Evolutionary conservation across 2,113 vertebrate genomes (phyloP).

Genomic region (Cyanoramphus novaezelandiae): DNA sequence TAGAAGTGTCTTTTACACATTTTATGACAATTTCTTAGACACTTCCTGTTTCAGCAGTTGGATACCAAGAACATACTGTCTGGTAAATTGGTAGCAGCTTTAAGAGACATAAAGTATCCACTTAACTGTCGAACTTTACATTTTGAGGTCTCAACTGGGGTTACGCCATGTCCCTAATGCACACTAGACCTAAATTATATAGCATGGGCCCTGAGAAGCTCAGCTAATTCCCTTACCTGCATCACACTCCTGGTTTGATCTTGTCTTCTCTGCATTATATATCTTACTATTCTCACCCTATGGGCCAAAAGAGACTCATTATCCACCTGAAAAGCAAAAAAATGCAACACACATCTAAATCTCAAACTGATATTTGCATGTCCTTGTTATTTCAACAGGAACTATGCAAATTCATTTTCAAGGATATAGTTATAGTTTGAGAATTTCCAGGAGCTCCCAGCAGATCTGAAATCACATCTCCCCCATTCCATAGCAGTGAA

Average conservation of each 20-base stretch:
- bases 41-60: slow-evolving; percentile 17
- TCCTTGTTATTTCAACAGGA: slow-evolving; percentile 58
- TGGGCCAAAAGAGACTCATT: slow-evolving; percentile 58
- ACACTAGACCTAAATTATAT: neutral
- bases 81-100: neutral
- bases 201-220: neutral
- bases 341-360: slow-evolving; percentile 26
- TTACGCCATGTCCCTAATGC: neutral
- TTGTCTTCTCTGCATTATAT: neutral
- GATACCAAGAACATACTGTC: neutral
- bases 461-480: neutral
- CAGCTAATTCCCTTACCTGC: neutral
- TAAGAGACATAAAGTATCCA: neutral
- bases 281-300: slow-evolving; percentile 1
- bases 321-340: slow-evolving; percentile 51
- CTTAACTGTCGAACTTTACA: neutral
- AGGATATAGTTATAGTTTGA: slow-evolving; percentile 1
- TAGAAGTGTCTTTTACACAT: neutral
- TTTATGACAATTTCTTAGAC: slow-evolving; percentile 7
- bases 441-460: slow-evolving; percentile 8
- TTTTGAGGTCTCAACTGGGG: neutral
- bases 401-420: slow-evolving; percentile 24
- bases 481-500: neutral
- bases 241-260: neutral
- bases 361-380: slow-evolving; percentile 44